These are phyloP conservation scores for Lateolabrax maculatus DNA, from an alignment of 2,797 vertebrate genomes.

Conservation along the genomic window DNA sequence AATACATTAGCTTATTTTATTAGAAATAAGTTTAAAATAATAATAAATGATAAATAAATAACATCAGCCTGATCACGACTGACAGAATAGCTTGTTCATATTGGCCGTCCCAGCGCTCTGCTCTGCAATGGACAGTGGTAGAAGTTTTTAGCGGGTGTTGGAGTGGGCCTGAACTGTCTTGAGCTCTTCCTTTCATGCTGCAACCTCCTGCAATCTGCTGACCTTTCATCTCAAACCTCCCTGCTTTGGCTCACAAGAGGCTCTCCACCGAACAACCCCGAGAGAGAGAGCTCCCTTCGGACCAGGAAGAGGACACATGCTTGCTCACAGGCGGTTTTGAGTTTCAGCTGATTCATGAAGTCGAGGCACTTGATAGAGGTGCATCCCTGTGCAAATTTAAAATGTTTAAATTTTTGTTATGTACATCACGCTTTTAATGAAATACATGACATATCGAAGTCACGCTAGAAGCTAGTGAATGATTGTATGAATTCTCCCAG, in stretches of 20 bases:
- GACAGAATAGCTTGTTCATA: neutral
- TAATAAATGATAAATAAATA: no score
- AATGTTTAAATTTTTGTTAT: neutral
- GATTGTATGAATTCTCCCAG: constrained; percentile 25
- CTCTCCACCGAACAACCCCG: no score
- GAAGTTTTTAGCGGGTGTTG: constrained; percentile 24
- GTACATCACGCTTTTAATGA: neutral
- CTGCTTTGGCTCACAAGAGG: constrained; percentile 53
- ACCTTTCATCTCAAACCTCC: constrained; percentile 72
- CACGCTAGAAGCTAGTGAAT: neutral
- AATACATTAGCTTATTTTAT: no score
- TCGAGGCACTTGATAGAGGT: neutral
- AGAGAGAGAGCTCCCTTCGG: constrained; percentile 66
- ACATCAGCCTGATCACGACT: neutral
- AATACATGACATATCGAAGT: constrained; percentile 14
- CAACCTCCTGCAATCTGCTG: constrained; percentile 69
- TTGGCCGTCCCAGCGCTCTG: neutral
- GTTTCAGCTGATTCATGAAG: constrained; percentile 18
- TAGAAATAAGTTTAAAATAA: no score
- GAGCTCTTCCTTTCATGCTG: constrained; percentile 62
- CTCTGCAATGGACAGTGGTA: constrained; percentile 4
- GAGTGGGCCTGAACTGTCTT: constrained; percentile 38
- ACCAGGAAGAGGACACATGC: constrained; percentile 30
- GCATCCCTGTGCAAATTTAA: constrained; percentile 3
- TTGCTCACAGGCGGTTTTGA: constrained; percentile 34